Conservation (phyloP, 2,113 vertebrate species). For the Saguinus imperator region DNA sequence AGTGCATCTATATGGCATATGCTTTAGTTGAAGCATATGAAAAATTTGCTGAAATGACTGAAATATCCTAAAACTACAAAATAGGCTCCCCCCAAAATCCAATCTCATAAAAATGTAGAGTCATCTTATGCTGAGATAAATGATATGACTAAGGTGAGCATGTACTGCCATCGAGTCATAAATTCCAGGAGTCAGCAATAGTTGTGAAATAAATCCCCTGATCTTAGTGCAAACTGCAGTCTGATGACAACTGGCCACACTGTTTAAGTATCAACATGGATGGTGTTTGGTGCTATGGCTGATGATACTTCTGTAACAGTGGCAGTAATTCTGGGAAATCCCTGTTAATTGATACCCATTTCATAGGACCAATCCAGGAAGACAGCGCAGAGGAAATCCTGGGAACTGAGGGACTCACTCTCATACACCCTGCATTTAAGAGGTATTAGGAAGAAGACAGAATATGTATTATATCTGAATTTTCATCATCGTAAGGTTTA, state of each 20-base stretch:
- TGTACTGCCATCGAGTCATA: background rate
- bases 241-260: background rate
- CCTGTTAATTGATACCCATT: background rate
- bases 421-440: background rate
- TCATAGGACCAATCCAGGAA: background rate
- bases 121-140: constrained; percentile 15
- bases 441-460: background rate
- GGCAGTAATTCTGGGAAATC: background rate
- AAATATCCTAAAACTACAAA: constrained; percentile 27
- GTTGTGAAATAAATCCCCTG: background rate
- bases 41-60: background rate
- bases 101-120: background rate
- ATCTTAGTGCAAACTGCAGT: background rate
- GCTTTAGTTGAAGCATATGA: background rate
- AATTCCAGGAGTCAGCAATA: background rate
- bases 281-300: background rate
- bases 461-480: background rate
- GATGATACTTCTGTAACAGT: background rate
- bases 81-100: background rate
- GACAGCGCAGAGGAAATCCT: background rate
- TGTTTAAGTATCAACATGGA: background rate
- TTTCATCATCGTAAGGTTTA: background rate
- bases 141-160: background rate
- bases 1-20: background rate
- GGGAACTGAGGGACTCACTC: background rate